Evolutionary conservation across 2,113 vertebrate genomes (phyloP).

Genomic region (Eudyptes chrysolophus): DNA sequence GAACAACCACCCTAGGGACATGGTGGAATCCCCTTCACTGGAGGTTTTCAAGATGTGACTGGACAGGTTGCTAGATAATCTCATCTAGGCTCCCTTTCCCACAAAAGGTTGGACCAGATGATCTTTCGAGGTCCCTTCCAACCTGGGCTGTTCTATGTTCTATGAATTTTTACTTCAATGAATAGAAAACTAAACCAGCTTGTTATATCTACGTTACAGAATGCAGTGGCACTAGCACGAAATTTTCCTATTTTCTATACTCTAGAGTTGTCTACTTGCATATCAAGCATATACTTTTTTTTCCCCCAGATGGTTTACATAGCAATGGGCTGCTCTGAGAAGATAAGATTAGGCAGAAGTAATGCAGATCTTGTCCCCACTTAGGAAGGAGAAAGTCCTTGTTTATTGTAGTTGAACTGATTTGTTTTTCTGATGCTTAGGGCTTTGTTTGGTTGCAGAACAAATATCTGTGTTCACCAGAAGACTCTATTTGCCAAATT

Average conservation of each 20-base stretch:
- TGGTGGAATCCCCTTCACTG: background rate
- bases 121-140: background rate
- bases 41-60: background rate
- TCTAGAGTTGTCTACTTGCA: background rate
- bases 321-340: background rate
- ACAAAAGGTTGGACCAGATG: background rate
- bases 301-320: background rate
- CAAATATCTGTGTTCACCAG: background rate
- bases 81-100: background rate
- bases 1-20: background rate
- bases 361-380: background rate
- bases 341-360: background rate
- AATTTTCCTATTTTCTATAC: background rate
- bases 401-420: background rate
- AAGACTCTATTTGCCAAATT: background rate
- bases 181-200: background rate
- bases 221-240: background rate
- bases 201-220: background rate
- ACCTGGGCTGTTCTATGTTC: background rate
- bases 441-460: background rate
- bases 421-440: background rate
- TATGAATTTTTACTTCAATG: background rate
- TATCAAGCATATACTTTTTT: background rate
- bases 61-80: background rate
- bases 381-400: background rate